Evolutionary conservation across 2,888 invertebrate species (phyloP).

Genomic region (Oscheius sp.): DNA sequence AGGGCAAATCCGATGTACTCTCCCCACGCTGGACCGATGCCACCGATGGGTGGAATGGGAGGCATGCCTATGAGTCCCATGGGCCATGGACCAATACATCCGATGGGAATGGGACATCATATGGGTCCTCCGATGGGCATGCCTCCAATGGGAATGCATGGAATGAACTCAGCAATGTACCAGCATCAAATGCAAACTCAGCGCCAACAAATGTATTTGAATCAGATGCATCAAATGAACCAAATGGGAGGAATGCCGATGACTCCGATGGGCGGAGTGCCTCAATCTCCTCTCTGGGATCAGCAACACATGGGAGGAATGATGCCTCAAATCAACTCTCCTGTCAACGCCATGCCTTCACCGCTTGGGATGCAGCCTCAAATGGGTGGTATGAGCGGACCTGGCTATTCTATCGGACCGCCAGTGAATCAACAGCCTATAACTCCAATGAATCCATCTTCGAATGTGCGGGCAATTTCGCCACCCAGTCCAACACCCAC

Average conservation of each 20-base stretch:
- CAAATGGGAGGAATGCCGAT: not conserved
- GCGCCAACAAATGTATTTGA: slow-evolving; percentile 1
- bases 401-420: too few relatives aligned
- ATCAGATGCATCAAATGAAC: slow-evolving; percentile 12
- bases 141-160: slow-evolving; percentile 11
- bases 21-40: too few relatives aligned
- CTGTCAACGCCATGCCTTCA: not conserved
- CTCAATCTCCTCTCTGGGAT: too few relatives aligned
- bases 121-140: slow-evolving; percentile 13
- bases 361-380: not conserved
- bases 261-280: too few relatives aligned
- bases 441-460: too few relatives aligned
- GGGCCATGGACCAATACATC: not conserved
- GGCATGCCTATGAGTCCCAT: not conserved
- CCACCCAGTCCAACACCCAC: too few relatives aligned
- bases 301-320: slow-evolving; percentile 8
- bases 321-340: slow-evolving; percentile 1
- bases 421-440: too few relatives aligned
- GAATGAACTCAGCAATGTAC: not conserved
- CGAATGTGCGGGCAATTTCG: too few relatives aligned
- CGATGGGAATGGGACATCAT: not conserved
- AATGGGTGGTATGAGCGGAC: too few relatives aligned
- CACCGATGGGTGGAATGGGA: not conserved
- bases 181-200: not conserved
- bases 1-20: slow-evolving; percentile 11